Percentiles rank a stretch among this genome's conserved stretches.
These are phyloP conservation scores for Notothenia coriiceps DNA, from an alignment of 2,113 vertebrate genomes.

Conservation along the genomic window DNA sequence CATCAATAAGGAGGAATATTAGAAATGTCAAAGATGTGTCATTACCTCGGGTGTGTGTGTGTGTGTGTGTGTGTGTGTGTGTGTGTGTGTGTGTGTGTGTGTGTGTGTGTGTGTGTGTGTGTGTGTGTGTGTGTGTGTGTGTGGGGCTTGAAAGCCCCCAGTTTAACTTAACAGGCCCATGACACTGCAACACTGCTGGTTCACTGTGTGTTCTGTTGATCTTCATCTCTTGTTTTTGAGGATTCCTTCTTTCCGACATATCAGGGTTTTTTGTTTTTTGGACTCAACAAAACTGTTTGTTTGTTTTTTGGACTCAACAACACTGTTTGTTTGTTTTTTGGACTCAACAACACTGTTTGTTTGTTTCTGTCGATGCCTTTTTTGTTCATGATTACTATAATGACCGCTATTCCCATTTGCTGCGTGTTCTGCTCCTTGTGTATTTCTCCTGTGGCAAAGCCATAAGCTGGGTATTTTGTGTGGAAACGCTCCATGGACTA, in stretches of 20 bases:
- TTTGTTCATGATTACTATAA: background rate
- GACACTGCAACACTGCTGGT: conserved; percentile 44
- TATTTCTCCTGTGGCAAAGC: conserved; percentile 20
- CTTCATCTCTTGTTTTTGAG: conserved; percentile 35
- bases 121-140: too few relatives aligned
- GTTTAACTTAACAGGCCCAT: conserved; percentile 62
- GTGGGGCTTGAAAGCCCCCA: background rate
- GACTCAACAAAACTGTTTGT: conserved; percentile 18
- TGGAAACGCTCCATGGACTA: conserved; percentile 2
- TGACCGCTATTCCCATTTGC: conserved; percentile 12
- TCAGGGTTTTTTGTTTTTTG: conserved; percentile 33
- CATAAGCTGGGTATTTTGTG: conserved; percentile 1
- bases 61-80: conserved; percentile 38
- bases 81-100: conserved; percentile 14
- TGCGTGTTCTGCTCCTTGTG: background rate
- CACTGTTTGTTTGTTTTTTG: conserved; percentile 26
- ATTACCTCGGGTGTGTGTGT: conserved; percentile 71
- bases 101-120: too few relatives aligned
- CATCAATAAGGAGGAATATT: conserved; percentile 40
- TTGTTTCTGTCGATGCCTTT: conserved; percentile 3
- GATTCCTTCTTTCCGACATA: conserved; percentile 42
- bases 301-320: conserved; percentile 31
- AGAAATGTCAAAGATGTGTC: conserved; percentile 57
- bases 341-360: conserved; percentile 23
- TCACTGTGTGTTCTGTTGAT: conserved; percentile 37